Base-by-base conservation (phyloP, 2,113 vertebrate species). In the Seriola dumerili region DNA sequence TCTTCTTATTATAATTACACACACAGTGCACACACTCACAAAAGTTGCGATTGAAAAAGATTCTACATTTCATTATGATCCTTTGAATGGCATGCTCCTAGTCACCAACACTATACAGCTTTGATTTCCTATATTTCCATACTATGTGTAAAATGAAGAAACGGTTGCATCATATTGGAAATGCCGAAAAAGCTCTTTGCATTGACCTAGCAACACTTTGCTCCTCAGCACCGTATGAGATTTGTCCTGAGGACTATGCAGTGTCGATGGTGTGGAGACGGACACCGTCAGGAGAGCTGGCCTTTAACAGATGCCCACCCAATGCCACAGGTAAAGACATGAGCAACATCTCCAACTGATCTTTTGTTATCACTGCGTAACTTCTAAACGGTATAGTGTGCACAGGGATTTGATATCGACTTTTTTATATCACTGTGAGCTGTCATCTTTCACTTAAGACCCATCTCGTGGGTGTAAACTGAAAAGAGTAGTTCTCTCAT, bases 261-360 rank as follows among this genome's bases (percentile, higher is more conserved):
- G 97, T 97, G 93, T 97, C 98, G 8, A 97, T 99, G 97, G 96
- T 99, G 91, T 99, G 98, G 98, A 98, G 97, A 94, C 96, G 98
- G 91, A 99, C 98, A 12, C 97, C 98, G 83, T 98, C 98, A 66
- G 98, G 98, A 12, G 98, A 99, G 85, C 90, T 99, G 90, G 97
- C 98, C 80, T 99, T 99, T 87, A 99, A 99, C 86, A 95, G 97
- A 86, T 99, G 98, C 84, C 98, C 98, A 17, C 96, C 97, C 63
- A 99, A 99, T 86, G 98, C 98, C 88, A 99, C 98, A 94, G 98
- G 98, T 99, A 95, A 79, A 88, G 21, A 52, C 19, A 38, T 40
- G 70, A 75, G 63, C 36, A 4, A 16, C 42, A 1, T 5, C 23
- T 52, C 55, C 12, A 1, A 38, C 58, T 8, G 6, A 16, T 16